These are phyloP conservation scores for Eptatretus burgeri DNA, from an alignment of 2,113 vertebrate species.

Conservation along the genomic window DNA sequence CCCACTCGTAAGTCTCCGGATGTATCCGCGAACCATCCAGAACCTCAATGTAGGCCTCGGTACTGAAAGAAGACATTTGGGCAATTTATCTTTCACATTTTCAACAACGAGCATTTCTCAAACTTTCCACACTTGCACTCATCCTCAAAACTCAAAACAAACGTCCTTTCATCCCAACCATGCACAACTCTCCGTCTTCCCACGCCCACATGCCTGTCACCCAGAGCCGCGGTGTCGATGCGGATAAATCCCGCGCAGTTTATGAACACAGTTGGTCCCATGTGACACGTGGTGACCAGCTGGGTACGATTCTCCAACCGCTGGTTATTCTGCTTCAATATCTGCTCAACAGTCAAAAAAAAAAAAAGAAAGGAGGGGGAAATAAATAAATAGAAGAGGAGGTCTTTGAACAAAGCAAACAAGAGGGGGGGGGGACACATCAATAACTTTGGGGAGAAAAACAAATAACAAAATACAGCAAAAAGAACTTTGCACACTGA, in stretches of 20 bases:
- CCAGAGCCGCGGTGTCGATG: conserved; percentile 76
- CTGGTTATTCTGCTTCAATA: conserved; percentile 92
- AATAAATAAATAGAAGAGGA: no score
- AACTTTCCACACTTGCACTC: not conserved
- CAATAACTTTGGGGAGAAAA: no score
- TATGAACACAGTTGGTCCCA: conserved; percentile 97
- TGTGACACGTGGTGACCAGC: conserved; percentile 94
- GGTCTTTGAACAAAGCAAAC: no score
- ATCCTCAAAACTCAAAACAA: not conserved
- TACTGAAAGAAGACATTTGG: conserved; percentile 22
- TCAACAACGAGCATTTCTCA: not conserved
- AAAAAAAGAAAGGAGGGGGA: no score
- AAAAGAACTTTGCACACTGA: no score
- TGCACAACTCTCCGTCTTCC: fast-evolving
- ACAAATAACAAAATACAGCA: no score
- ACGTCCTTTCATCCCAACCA: not conserved
- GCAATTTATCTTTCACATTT: not conserved
- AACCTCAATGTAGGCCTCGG: conserved; percentile 91
- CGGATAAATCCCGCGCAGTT: conserved; percentile 98
- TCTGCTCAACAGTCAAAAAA: conserved; percentile 18
- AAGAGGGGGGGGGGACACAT: no score
- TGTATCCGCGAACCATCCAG: conserved; percentile 84
- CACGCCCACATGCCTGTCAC: conserved; percentile 42
- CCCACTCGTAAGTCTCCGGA: conserved; percentile 94
- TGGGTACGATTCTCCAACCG: conserved; percentile 87